These are phyloP conservation scores for Apamea crenata DNA, from an alignment of 2,888 invertebrate species.

Conservation along the genomic window DNA sequence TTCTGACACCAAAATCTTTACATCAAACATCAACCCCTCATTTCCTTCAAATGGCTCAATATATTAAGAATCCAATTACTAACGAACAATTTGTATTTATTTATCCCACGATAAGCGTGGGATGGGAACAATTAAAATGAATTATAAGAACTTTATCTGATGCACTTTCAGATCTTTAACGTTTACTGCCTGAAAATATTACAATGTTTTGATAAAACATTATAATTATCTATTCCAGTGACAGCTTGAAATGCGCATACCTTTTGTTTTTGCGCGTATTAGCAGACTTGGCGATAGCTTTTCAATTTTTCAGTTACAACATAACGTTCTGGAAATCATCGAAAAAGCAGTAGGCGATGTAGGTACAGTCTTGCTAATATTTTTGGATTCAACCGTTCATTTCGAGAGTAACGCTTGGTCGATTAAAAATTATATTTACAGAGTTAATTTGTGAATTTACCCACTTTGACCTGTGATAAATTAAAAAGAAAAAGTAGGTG, in stretches of 20 bases:
- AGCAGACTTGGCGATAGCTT: neutral
- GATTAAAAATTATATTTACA: neutral
- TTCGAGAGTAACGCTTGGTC: neutral
- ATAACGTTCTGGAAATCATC: neutral
- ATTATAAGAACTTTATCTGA: conserved; percentile 30
- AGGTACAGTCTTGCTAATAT: neutral
- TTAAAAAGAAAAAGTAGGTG: neutral
- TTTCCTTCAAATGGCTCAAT: conserved; percentile 37
- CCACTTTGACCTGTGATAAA: neutral
- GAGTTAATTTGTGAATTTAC: neutral
- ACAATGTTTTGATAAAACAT: conserved; percentile 2
- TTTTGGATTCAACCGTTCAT: neutral
- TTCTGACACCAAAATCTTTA: neutral
- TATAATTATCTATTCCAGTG: neutral
- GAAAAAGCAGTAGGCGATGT: neutral
- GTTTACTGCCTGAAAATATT: conserved; percentile 1
- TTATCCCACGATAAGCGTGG: conserved; percentile 53
- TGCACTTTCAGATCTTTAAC: conserved; percentile 33
- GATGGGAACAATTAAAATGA: conserved; percentile 50
- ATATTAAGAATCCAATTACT: conserved; percentile 15
- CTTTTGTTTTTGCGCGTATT: neutral
- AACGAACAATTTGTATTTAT: conserved; percentile 12
- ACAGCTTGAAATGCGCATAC: neutral
- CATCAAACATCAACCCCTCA: neutral
- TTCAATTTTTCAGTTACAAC: neutral